Conservation (phyloP, 2,888 invertebrate genomes). For the Platycheirus rosarum region DNA sequence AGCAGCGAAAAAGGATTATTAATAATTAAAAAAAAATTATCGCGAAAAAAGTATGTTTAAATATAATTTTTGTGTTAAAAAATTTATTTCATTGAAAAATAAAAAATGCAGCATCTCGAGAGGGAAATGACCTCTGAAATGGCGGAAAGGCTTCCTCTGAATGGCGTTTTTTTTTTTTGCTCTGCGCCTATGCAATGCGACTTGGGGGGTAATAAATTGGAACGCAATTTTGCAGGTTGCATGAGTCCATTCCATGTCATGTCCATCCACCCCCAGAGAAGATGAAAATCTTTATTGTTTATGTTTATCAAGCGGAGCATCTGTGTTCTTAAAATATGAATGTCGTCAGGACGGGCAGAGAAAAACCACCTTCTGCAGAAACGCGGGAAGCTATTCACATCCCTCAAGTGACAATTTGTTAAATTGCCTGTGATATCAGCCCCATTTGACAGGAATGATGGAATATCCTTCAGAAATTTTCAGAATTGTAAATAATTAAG, state of each 20-base stretch:
- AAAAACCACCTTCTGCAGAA: background rate
- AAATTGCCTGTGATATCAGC: conserved; percentile 26
- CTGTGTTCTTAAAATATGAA: conserved; percentile 47
- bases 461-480: conserved; percentile 20
- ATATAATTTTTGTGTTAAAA: conserved; percentile 38
- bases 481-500: conserved; percentile 3
- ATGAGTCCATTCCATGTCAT: conserved; percentile 38
- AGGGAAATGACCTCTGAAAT: conserved; percentile 64
- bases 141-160: background rate
- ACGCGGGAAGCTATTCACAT: conserved; percentile 31
- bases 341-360: conserved; percentile 24
- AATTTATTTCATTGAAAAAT: conserved; percentile 48
- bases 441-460: conserved; percentile 19
- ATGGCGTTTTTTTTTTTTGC: background rate
- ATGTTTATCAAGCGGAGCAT: conserved; percentile 20
- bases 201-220: conserved; percentile 49
- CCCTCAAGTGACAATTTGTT: conserved; percentile 39
- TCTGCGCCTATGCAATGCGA: background rate
- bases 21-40: conserved; percentile 28
- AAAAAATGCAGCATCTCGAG: background rate
- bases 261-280: conserved; percentile 50
- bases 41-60: conserved; percentile 21
- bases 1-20: conserved; percentile 26
- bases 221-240: conserved; percentile 41
- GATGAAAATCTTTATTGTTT: conserved; percentile 27